These are phyloP conservation scores for Mimumesa dahlbomi DNA, from an alignment of 2,888 invertebrate genomes.

Conservation along the genomic window DNA sequence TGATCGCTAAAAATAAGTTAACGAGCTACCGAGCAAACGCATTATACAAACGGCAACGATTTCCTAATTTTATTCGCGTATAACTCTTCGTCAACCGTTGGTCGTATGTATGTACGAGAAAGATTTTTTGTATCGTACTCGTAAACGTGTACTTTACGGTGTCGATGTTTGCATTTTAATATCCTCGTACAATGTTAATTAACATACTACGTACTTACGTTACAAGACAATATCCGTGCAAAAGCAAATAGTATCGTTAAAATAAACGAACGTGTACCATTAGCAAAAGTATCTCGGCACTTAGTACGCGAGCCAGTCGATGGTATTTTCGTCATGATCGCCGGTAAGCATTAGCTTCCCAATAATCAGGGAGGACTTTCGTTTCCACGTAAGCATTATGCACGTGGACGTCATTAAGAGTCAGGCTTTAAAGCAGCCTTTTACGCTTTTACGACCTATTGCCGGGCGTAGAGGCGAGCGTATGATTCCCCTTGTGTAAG, in stretches of 20 bases:
- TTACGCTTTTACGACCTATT: slow-evolving; percentile 75
- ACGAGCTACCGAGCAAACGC: too few relatives aligned
- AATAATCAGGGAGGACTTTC: slow-evolving; percentile 60
- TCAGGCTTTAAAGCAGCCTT: slow-evolving; percentile 74
- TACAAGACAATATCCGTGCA: background rate
- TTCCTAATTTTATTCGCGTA: too few relatives aligned
- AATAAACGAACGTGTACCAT: slow-evolving; percentile 45
- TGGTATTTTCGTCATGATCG: slow-evolving; percentile 58
- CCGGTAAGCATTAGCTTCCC: slow-evolving; percentile 54
- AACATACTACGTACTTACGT: too few relatives aligned
- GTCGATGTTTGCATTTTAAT: slow-evolving; percentile 24
- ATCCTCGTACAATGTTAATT: slow-evolving; percentile 27
- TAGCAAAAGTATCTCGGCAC: slow-evolving; percentile 55
- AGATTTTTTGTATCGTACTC: too few relatives aligned
- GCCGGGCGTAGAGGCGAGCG: slow-evolving; percentile 53
- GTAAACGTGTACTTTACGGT: too few relatives aligned
- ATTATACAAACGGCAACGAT: too few relatives aligned
- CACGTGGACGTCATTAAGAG: slow-evolving; percentile 72
- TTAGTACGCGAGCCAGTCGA: slow-evolving; percentile 17
- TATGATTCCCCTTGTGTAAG: slow-evolving; percentile 48
- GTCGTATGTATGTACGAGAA: too few relatives aligned
- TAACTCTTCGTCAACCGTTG: too few relatives aligned
- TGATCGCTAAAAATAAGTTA: slow-evolving; percentile 50
- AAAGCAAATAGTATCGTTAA: slow-evolving; percentile 34
- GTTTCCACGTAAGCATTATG: slow-evolving; percentile 67